phyloP scores from a whole-genome alignment of 2,797 vertebrate genomes.

The Amphiprion clarkii region DNA sequence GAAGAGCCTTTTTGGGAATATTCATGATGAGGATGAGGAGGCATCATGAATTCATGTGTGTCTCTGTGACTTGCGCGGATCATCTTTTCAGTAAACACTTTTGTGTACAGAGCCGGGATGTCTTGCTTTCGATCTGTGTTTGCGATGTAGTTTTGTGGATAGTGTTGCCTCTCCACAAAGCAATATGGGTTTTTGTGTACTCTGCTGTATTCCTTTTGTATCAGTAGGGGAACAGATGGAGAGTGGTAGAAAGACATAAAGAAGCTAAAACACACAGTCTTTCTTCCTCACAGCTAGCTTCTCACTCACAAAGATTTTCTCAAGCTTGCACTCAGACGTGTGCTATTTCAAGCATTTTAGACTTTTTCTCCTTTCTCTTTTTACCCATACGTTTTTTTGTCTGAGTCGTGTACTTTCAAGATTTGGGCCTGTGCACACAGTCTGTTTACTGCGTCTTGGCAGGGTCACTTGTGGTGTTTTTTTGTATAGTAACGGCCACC shows the following conservation, averaged over 20 bases:
- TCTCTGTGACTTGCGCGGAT: constrained; percentile 82
- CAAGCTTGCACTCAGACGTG: constrained; percentile 80
- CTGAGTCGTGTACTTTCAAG: constrained; percentile 58
- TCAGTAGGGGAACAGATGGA: constrained; percentile 77
- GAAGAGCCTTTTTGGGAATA: constrained; percentile 90
- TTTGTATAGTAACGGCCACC: constrained; percentile 13
- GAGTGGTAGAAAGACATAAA: constrained; percentile 74
- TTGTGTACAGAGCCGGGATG: constrained; percentile 75
- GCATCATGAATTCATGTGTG: constrained; percentile 87
- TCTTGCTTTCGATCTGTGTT: constrained; percentile 65
- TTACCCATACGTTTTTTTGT: constrained; percentile 53
- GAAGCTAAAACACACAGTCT: constrained; percentile 82
- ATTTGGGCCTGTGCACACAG: constrained; percentile 47
- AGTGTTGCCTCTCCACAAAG: constrained; percentile 81
- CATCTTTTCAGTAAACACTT: constrained; percentile 91
- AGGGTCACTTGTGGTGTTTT: constrained; percentile 20
- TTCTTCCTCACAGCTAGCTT: constrained; percentile 81
- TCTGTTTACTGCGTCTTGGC: constrained; percentile 56
- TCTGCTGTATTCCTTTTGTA: constrained; percentile 80
- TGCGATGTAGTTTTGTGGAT: constrained; percentile 73
- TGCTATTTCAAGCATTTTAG: constrained; percentile 72
- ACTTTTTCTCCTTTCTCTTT: constrained; percentile 66
- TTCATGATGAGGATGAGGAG: constrained; percentile 92
- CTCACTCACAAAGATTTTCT: constrained; percentile 76
- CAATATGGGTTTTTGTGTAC: constrained; percentile 77